Conservation (phyloP, 2,888 invertebrate species). For the Netelia inedita region DNA sequence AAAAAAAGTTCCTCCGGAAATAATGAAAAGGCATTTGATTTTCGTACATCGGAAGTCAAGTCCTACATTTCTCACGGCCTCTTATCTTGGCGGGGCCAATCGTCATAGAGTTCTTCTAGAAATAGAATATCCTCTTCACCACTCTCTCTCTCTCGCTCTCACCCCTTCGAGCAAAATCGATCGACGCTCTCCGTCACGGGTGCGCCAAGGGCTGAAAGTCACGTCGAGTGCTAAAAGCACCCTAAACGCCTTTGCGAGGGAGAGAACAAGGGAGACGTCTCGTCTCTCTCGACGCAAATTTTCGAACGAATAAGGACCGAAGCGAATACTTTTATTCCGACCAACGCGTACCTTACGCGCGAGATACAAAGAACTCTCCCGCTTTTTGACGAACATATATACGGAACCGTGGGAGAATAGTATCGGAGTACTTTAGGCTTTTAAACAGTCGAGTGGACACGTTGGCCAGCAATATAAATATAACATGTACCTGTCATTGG, state of each 20-base stretch:
- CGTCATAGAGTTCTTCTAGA: slow-evolving; percentile 35
- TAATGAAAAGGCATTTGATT: not conserved
- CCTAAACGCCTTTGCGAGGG: slow-evolving; percentile 28
- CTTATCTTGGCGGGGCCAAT: slow-evolving; percentile 19
- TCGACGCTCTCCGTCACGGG: slow-evolving; percentile 37
- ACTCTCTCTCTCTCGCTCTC: slow-evolving; percentile 8
- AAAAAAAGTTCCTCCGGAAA: not conserved
- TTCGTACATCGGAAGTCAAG: not conserved
- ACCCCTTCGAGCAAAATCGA: slow-evolving; percentile 50
- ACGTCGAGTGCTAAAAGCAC: slow-evolving; percentile 41
- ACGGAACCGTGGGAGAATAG: no score
- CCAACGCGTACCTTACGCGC: not conserved
- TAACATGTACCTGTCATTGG: slow-evolving; percentile 5
- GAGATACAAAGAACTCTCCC: not conserved
- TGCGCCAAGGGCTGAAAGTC: slow-evolving; percentile 16
- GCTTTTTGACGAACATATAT: not conserved
- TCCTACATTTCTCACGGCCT: not conserved
- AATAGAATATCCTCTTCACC: slow-evolving; percentile 52
- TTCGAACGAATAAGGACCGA: slow-evolving; percentile 1
- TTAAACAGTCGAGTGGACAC: slow-evolving; percentile 21
- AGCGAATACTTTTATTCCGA: slow-evolving; percentile 10
- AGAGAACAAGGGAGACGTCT: not conserved
- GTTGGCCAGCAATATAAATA: slow-evolving; percentile 5
- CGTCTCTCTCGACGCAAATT: slow-evolving; percentile 9
- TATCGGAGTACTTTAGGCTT: not conserved